A percentile compares a stretch with the other conserved stretches of the same genome.
Evolutionary conservation across 2,888 invertebrate genomes (phyloP).

Genomic region (Perithous albicinctus): DNA sequence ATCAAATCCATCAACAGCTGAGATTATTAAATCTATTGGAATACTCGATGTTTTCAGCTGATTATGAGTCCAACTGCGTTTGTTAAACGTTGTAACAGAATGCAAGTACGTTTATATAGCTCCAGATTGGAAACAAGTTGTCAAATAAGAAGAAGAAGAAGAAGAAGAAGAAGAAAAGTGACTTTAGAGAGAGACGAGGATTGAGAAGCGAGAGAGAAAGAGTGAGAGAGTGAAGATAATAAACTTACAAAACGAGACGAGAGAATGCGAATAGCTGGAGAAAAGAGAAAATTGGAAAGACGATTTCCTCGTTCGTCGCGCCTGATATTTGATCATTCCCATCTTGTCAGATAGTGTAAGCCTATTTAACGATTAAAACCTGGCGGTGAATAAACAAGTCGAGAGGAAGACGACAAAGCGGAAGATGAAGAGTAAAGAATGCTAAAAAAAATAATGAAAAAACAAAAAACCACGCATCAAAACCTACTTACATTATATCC

Average conservation of each 20-base stretch:
- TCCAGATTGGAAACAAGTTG: background rate
- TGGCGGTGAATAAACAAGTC: slow-evolving; percentile 52
- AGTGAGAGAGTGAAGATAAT: slow-evolving; percentile 56
- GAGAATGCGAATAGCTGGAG: slow-evolving; percentile 39
- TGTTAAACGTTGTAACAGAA: background rate
- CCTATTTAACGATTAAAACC: slow-evolving; percentile 22
- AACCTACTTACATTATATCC: slow-evolving; percentile 78
- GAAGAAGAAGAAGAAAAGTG: slow-evolving; percentile 20
- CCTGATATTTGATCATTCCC: slow-evolving; percentile 40
- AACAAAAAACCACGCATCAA: slow-evolving; percentile 74
- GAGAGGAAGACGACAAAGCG: slow-evolving; percentile 55
- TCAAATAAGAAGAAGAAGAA: background rate
- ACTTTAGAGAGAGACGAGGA: slow-evolving; percentile 35
- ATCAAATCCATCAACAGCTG: background rate
- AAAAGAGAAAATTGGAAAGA: slow-evolving; percentile 18
- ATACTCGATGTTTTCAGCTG: background rate
- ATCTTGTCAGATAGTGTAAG: slow-evolving; percentile 49
- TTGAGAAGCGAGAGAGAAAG: slow-evolving; percentile 48
- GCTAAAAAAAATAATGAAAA: slow-evolving; percentile 30
- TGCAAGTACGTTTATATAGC: background rate
- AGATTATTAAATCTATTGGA: background rate
- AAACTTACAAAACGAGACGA: slow-evolving; percentile 38
- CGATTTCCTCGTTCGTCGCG: slow-evolving; percentile 31
- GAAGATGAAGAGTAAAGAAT: slow-evolving; percentile 52
- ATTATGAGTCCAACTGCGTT: background rate